These are phyloP conservation scores for Canis aureus DNA, from an alignment of 2,113 vertebrate species.

Conservation along the genomic window DNA sequence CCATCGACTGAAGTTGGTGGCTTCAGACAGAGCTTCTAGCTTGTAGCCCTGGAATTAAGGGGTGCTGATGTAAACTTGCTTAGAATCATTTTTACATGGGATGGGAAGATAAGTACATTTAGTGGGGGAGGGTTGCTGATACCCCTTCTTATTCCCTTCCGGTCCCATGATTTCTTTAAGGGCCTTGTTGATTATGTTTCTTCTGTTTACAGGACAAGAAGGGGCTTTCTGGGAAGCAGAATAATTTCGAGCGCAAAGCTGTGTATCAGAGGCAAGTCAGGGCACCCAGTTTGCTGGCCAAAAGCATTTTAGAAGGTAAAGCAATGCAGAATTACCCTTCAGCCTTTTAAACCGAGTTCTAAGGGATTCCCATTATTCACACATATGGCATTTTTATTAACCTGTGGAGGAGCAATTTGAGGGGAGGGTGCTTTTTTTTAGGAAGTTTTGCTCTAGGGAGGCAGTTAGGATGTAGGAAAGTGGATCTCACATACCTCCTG, in stretches of 20 bases:
- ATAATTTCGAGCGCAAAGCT: slow-evolving; percentile 93
- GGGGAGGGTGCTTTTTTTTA: not conserved
- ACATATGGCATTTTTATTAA: slow-evolving; percentile 10
- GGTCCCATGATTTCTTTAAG: not conserved
- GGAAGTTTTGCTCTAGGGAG: not conserved
- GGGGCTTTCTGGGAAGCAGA: slow-evolving; percentile 94
- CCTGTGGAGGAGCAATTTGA: not conserved
- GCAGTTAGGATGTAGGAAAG: not conserved
- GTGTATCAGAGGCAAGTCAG: slow-evolving; percentile 96
- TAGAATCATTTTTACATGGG: not conserved
- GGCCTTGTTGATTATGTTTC: slow-evolving; percentile 35
- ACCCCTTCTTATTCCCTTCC: not conserved
- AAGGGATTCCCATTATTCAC: slow-evolving; percentile 33
- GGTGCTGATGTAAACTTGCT: not conserved
- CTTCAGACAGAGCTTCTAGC: not conserved
- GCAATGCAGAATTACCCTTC: not conserved
- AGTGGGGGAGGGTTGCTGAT: not conserved
- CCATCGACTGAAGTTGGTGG: not conserved
- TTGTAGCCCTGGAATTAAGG: not conserved
- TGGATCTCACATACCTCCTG: not conserved
- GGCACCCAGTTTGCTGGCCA: slow-evolving; percentile 96
- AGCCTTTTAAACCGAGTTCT: slow-evolving; percentile 8
- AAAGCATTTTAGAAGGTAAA: slow-evolving; percentile 98
- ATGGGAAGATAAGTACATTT: not conserved
- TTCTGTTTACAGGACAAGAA: slow-evolving; percentile 94